Base-by-base conservation (phyloP, 2,888 invertebrate species). In the Liodrosophila aerea region DNA sequence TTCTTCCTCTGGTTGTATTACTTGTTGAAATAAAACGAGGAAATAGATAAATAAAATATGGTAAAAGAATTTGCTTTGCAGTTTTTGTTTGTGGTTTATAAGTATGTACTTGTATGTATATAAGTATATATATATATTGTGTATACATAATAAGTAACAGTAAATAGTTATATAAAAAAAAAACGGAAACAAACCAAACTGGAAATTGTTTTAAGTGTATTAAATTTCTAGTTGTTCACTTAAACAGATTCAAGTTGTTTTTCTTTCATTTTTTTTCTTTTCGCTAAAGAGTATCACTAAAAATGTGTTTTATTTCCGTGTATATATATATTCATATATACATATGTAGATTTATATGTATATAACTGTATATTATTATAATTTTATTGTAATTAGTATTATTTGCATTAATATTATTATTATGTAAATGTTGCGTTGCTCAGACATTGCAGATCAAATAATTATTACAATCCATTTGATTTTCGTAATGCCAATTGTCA, bases 251-350 rank as follows among this genome's bases (percentile, higher is more conserved):
- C 7, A 15, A 30, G 33, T 39, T 46, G 12, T 40, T 27, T 30
- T 41, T 36, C 7, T 39, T 39, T 12, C 9, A 7, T 39, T 47
- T 52, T 65, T 47, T 56, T 74, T 68, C 39, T 56, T 67, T 67
- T 65, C 65, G 54, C 82, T 74, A 82, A 74, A 74, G 72, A 83
- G 65, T 82, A 83, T 85, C 85, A 82, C 85, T 78, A 75, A 82
- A 68, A 70, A 64, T 73, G 58, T 82, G 45, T 54, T 46, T 9
- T 45, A 29, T 60, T 41, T 44, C 34, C 43, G 47, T 47, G 33
- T 30, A 34, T 47, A 31, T 62, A 43, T 31, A 54, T 40, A 49
- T 51, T 41, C 56, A 49, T 44, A 44, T 60, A 52, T 39, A 41
- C 15, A 30, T 50, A 22, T 64, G 40, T 39, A 37, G 22, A 18